Conservation (phyloP, 2,888 invertebrate genomes). For the Epistrophella euchroma region DNA sequence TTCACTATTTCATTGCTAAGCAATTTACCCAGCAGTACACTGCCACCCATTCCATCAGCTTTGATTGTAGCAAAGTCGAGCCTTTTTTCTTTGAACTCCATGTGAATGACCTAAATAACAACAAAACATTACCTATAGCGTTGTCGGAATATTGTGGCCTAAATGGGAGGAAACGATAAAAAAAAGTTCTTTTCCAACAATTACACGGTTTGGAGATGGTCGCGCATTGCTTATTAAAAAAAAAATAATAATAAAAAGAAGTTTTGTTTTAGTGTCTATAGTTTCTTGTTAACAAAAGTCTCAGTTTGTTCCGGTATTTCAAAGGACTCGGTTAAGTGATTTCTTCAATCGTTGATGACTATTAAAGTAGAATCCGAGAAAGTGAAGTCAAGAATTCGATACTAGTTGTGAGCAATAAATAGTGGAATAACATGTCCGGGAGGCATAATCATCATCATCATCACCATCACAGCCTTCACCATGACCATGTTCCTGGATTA, state of each 20-base stretch:
- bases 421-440: constrained; percentile 73
- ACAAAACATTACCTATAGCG: constrained; percentile 76
- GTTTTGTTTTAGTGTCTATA: constrained; percentile 50
- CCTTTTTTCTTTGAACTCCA: constrained; percentile 76
- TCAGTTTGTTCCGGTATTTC: constrained; percentile 68
- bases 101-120: constrained; percentile 84
- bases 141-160: constrained; percentile 13
- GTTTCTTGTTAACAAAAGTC: constrained; percentile 27
- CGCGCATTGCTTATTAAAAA: constrained; percentile 49
- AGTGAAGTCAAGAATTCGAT: constrained; percentile 79
- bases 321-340: constrained; percentile 60
- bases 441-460: constrained; percentile 80
- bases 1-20: constrained; percentile 73
- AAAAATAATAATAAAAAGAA: constrained; percentile 11
- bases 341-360: constrained; percentile 52
- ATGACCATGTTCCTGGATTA: constrained; percentile 78
- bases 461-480: constrained; percentile 76
- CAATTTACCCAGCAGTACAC: constrained; percentile 22
- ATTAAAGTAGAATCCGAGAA: background rate
- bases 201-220: constrained; percentile 49
- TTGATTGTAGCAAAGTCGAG: constrained; percentile 24
- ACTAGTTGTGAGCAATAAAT: constrained; percentile 36
- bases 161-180: constrained; percentile 15
- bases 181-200: constrained; percentile 1
- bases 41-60: constrained; percentile 21